Evolutionary conservation across 2,797 vertebrate species (phyloP), one percentile per base, ranked within the genome.

Genomic region (Acanthopagrus latus): DNA sequence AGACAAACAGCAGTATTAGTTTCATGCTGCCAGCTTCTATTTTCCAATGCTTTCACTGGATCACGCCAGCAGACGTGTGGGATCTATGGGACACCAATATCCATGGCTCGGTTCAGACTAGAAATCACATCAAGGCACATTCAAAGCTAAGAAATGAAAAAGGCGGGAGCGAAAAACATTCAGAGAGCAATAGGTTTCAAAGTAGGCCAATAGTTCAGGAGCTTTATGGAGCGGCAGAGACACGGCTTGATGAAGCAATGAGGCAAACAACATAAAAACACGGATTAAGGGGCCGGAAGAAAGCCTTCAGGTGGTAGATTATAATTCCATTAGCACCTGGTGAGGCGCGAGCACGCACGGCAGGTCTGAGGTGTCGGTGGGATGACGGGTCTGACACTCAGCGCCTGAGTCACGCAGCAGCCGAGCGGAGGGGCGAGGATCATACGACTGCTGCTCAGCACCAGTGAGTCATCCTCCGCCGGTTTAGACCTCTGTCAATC

Each of bases 251-350:
- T 43, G 29, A 74, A 62, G 29, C 80, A 54, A 76, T 43, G 72
- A 86, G 47, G 81, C 56, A 70, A 81, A 85, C 69, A 76, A 78
- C 76, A 85, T 74, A 67, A 85, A 76, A 91, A 67, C 68, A 71
- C 0, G 65, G 89, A 87, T 86, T 83, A 85, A 68, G 64, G 68
- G 76, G 72, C 0, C 56, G 83, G 63, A 75, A 73, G 80, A 78
- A 73, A 84, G 62, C 71, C 76, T 83, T 82, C 88, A 84, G 48
- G 75, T 13, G 57, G 59, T 33, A 79, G 79, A 91, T 88, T 87
- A 89, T 84, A 83, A 89, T 72, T 57, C 67, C 69, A 85, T 89
- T 87, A 90, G 75, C 81, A 81, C 87, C 77, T 81, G 75, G 69
- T 68, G 81, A 83, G 84, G 86, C 66, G 69, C 54, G 44, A 87